Conservation (phyloP, 2,113 vertebrate species). For the Hemibagrus wyckioides region DNA sequence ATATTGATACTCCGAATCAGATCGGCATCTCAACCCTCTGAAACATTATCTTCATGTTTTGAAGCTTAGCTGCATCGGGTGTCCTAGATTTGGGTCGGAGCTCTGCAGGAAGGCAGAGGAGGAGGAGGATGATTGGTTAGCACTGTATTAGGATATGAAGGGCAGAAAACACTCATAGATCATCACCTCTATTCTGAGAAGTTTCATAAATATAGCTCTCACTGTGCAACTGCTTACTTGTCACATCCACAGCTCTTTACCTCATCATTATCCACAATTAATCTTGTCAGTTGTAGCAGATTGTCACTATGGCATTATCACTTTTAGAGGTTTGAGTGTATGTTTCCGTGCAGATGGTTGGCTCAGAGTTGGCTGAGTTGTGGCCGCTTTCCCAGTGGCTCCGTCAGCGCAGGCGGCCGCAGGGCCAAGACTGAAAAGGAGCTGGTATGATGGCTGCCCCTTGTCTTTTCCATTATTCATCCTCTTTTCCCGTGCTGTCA, state of each 20-base stretch:
- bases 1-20: background rate
- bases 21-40: background rate
- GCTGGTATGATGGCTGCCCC: background rate
- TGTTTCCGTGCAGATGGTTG: slow-evolving; percentile 50
- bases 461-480: slow-evolving; percentile 58
- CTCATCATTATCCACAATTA: background rate
- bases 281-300: background rate
- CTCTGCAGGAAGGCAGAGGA: slow-evolving; percentile 16
- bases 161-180: slow-evolving; percentile 18
- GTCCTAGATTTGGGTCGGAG: slow-evolving; percentile 9
- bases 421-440: slow-evolving; percentile 16
- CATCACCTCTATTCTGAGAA: slow-evolving; percentile 20
- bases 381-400: slow-evolving; percentile 47
- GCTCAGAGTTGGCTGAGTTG: slow-evolving; percentile 36
- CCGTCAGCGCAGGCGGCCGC: slow-evolving; percentile 12
- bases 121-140: background rate
- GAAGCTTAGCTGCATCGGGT: background rate
- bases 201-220: slow-evolving; percentile 8
- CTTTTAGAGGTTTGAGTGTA: background rate
- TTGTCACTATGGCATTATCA: background rate
- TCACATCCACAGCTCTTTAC: background rate
- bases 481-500: slow-evolving; percentile 48
- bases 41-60: slow-evolving; percentile 26
- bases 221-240: slow-evolving; percentile 10
- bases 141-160: slow-evolving; percentile 4